These are phyloP conservation scores for Hycleus cichorii DNA, from an alignment of 1,140 invertebrate genomes.

Conservation along the genomic window DNA sequence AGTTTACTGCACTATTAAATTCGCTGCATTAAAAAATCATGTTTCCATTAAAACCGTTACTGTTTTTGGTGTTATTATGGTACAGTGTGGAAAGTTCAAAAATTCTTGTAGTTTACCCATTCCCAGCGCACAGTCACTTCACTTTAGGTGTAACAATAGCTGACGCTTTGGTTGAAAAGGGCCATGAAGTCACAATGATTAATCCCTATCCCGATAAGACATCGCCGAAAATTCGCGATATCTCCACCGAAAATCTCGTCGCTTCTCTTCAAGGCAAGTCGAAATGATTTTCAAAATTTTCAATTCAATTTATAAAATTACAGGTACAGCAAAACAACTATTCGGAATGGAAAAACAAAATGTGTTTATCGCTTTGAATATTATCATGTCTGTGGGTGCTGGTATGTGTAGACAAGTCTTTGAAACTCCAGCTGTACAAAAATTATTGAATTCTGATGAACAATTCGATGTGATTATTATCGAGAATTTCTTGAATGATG, in stretches of 20 bases:
- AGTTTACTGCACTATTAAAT: too few relatives aligned
- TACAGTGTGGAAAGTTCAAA: background rate
- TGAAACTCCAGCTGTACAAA: background rate
- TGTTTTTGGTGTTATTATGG: background rate
- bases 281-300: background rate
- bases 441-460: constrained; percentile 3
- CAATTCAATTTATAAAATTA: background rate
- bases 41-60: background rate
- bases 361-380: too few relatives aligned
- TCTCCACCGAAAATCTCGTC: background rate
- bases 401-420: too few relatives aligned
- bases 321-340: background rate
- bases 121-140: constrained; percentile 3
- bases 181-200: constrained; percentile 42
- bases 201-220: constrained; percentile 37
- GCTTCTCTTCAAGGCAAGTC: background rate
- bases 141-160: background rate
- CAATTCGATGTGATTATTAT: constrained; percentile 9
- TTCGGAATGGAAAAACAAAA: background rate
- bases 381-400: too few relatives aligned
- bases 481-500: constrained; percentile 11
- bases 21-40: background rate
- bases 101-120: constrained; percentile 1
- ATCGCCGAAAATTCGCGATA: background rate
- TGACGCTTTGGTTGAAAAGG: background rate